These are phyloP conservation scores for Tinea pellionella DNA, from an alignment of 2,888 invertebrate genomes.

Conservation along the genomic window DNA sequence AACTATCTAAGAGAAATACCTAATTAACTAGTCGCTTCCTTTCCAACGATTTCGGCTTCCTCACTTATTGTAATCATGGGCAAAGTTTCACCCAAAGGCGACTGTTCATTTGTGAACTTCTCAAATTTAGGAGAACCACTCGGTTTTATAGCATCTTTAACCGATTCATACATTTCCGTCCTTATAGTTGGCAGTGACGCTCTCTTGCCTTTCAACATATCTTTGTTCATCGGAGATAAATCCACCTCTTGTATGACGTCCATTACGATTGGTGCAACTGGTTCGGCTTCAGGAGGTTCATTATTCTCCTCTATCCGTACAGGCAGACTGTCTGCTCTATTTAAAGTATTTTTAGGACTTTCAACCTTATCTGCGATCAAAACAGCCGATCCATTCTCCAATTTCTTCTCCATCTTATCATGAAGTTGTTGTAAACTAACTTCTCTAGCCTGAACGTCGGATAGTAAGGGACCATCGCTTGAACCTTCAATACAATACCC, in stretches of 20 bases:
- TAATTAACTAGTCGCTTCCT: constrained; percentile 54
- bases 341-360: constrained; percentile 57
- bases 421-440: constrained; percentile 53
- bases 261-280: constrained; percentile 33
- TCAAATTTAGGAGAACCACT: constrained; percentile 70
- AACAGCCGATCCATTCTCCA: constrained; percentile 50
- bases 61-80: constrained; percentile 65
- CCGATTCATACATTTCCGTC: constrained; percentile 66
- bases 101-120: constrained; percentile 64
- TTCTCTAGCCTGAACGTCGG: constrained; percentile 61
- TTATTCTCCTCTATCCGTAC: constrained; percentile 63
- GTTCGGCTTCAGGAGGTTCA: constrained; percentile 25
- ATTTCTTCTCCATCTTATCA: constrained; percentile 46
- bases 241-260: constrained; percentile 53
- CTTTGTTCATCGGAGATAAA: constrained; percentile 33
- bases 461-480: constrained; percentile 58
- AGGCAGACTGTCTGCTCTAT: constrained; percentile 66
- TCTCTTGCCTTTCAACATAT: constrained; percentile 43
- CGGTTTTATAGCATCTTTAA: constrained; percentile 64
- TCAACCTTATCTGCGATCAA: constrained; percentile 42
- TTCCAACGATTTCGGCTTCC: constrained; percentile 46
- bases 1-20: background rate
- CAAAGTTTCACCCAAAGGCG: constrained; percentile 37
- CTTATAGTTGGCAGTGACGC: constrained; percentile 53
- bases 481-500: constrained; percentile 63